Evolutionary conservation across 2,888 invertebrate species (phyloP).

Genomic region (Phyto melanocephala): DNA sequence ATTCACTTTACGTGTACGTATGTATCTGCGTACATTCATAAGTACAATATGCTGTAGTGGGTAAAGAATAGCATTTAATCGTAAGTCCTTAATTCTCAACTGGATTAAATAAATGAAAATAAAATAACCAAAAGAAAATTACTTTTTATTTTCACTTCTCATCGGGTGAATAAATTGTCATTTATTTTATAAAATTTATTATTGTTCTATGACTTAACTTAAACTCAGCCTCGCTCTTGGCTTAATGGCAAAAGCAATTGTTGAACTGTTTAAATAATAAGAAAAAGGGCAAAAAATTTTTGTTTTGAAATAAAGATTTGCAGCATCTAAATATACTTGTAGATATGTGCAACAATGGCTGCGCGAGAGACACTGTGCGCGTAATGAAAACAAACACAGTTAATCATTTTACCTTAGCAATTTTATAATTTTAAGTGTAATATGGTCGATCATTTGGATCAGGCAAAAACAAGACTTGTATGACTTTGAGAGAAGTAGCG

Average conservation of each 20-base stretch:
- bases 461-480: too few relatives aligned
- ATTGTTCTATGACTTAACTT: conserved; percentile 41
- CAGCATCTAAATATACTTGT: conserved; percentile 25
- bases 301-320: conserved; percentile 43
- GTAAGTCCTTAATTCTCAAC: conserved; percentile 52
- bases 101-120: conserved; percentile 19
- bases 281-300: conserved; percentile 13
- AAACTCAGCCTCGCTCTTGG: neutral
- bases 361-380: neutral
- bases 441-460: too few relatives aligned
- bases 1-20: too few relatives aligned
- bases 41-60: neutral
- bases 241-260: neutral
- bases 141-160: neutral
- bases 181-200: conserved; percentile 50
- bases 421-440: too few relatives aligned
- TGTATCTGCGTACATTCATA: neutral
- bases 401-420: too few relatives aligned
- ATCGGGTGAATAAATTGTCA: conserved; percentile 23
- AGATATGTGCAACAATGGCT: neutral
- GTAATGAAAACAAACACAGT: neutral
- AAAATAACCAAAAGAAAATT: neutral
- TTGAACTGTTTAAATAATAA: conserved; percentile 32
- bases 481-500: too few relatives aligned
- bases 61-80: neutral